Percentiles rank a stretch among this genome's conserved stretches.
Evolutionary conservation across 2,797 vertebrate genomes (phyloP).

Genomic region (Adelosebastes latens): DNA sequence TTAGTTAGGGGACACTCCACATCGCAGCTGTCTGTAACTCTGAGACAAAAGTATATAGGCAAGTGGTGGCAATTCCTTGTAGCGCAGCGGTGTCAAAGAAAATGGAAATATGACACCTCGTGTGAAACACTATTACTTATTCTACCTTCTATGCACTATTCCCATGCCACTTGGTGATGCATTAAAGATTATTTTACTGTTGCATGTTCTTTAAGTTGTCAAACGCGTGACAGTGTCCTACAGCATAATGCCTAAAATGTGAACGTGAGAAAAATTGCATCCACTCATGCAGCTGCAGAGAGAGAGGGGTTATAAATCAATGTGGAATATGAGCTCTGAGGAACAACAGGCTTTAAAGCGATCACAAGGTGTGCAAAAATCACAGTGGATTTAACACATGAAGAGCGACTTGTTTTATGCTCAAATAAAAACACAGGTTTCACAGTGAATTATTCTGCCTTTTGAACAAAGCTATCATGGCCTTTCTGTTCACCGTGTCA

Average conservation of each 20-base stretch:
- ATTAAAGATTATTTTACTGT: constrained; percentile 45
- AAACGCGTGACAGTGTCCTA: constrained; percentile 19
- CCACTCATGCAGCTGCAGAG: constrained; percentile 46
- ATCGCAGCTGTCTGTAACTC: constrained; percentile 42
- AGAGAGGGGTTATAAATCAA: constrained; percentile 53
- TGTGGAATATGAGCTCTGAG: constrained; percentile 51
- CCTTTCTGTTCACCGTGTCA: constrained; percentile 39
- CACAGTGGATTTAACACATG: constrained; percentile 76
- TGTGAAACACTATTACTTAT: constrained; percentile 51
- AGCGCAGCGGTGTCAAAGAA: constrained; percentile 44
- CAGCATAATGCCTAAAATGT: constrained; percentile 20
- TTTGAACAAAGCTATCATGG: constrained; percentile 57
- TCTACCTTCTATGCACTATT: constrained; percentile 30
- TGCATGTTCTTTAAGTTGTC: constrained; percentile 35
- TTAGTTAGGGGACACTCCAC: constrained; percentile 63
- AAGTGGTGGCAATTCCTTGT: constrained; percentile 45
- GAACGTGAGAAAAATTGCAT: constrained; percentile 39
- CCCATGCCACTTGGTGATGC: constrained; percentile 38
- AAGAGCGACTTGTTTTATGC: constrained; percentile 72
- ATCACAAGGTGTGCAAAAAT: constrained; percentile 72
- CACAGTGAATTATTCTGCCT: constrained; percentile 63
- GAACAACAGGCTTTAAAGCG: constrained; percentile 65
- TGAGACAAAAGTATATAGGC: constrained; percentile 46
- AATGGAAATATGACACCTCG: constrained; percentile 60
- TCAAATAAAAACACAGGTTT: constrained; percentile 73